Evolutionary conservation across 2,113 vertebrate species (phyloP).

Genomic region (Misgurnus mizolepis): DNA sequence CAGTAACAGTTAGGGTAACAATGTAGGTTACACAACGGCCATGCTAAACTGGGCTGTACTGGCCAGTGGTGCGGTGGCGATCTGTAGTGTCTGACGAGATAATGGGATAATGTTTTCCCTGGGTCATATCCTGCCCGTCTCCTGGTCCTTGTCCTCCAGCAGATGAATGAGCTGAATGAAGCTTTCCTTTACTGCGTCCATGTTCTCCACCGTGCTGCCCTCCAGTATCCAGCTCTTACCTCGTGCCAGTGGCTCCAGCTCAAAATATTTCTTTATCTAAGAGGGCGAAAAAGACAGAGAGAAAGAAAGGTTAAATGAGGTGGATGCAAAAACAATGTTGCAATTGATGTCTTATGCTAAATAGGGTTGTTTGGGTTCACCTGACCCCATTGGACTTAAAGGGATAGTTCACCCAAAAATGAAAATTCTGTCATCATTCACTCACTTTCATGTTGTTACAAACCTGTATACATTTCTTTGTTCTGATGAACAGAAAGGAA

Average conservation of each 20-base stretch:
- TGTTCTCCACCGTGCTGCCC: slow-evolving; percentile 87
- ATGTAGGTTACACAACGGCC: slow-evolving; percentile 14
- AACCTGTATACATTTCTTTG: no score
- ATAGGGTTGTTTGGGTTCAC: no score
- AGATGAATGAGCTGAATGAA: slow-evolving; percentile 90
- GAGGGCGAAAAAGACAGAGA: slow-evolving; percentile 7
- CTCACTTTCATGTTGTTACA: no score
- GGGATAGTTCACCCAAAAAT: no score
- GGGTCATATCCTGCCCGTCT: slow-evolving; percentile 88
- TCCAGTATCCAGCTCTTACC: slow-evolving; percentile 98
- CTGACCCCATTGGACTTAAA: no score
- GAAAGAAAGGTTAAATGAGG: neutral
- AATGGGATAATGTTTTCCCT: slow-evolving; percentile 1
- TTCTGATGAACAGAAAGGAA: no score
- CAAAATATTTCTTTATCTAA: slow-evolving; percentile 98
- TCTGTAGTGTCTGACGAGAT: slow-evolving; percentile 28
- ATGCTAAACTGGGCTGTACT: slow-evolving; percentile 1
- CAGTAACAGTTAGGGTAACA: slow-evolving; percentile 21
- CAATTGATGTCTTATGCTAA: neutral
- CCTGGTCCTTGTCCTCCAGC: slow-evolving; percentile 91
- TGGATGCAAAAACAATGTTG: neutral
- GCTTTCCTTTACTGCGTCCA: slow-evolving; percentile 90
- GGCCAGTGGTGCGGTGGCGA: slow-evolving; percentile 26
- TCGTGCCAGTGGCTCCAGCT: slow-evolving; percentile 95
- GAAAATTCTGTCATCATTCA: no score